Evolutionary conservation across 2,113 vertebrate species (phyloP).

Genomic region (Etia nguti): DNA sequence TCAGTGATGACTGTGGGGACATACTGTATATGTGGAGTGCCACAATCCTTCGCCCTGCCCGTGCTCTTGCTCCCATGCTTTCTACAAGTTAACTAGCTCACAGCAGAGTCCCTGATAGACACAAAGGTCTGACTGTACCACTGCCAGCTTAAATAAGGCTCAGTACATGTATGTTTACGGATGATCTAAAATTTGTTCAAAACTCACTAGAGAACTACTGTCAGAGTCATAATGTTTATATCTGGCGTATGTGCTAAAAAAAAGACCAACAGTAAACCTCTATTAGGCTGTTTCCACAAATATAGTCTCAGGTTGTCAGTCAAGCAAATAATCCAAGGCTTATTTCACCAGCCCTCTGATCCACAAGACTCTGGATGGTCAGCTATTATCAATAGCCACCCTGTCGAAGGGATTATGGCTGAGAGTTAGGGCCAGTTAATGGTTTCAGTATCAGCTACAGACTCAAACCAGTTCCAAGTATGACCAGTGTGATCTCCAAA

Average conservation of each 20-base stretch:
- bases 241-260: background rate
- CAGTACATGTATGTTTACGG: background rate
- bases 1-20: background rate
- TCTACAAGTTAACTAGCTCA: slow-evolving; percentile 32
- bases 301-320: background rate
- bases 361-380: background rate
- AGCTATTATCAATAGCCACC: background rate
- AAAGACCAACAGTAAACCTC: background rate
- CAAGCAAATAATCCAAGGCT: background rate
- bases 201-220: background rate
- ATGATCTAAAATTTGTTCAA: background rate
- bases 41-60: slow-evolving; percentile 1
- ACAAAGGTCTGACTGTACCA: background rate
- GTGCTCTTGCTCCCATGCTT: slow-evolving; percentile 1
- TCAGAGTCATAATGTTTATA: background rate
- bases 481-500: background rate
- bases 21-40: background rate
- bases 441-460: background rate
- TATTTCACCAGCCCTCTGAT: background rate
- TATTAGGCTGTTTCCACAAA: background rate
- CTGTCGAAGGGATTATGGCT: background rate
- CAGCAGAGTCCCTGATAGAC: slow-evolving; percentile 38
- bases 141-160: background rate
- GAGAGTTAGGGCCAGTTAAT: background rate
- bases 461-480: background rate